Base-by-base conservation (phyloP, 2,888 invertebrate genomes). In the Ectobius pallidus region DNA sequence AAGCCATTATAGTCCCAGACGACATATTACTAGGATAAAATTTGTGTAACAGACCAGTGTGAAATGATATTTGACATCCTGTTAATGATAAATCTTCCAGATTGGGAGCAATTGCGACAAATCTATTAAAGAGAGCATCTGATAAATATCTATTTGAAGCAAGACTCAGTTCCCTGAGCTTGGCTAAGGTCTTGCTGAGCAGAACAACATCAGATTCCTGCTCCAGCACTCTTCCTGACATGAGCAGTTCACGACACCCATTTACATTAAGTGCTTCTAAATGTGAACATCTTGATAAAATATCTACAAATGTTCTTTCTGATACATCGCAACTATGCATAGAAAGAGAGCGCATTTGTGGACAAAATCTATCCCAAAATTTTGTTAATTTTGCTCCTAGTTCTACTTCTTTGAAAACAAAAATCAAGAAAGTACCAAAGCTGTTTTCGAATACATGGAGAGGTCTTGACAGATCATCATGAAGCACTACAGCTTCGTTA, bases 131-230 rank as follows among this genome's bases (percentile, higher is more conserved):
- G 14, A 91, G 84, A n/a, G 90, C 89, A 85, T 93, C 93, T 1
- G 92, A 91, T 44, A 93, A 83, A 80, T 92, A 92, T 76, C 91
- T 87, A 79, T 92, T 91, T 46, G 88, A 87, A 22, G 88, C 86
- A 71, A 93, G 81, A 71, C 88, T 89, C 27, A 93, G 82, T 69
- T 84, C 83, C 74, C 84, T 86, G 14, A 92, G 82, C 75, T 86
- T 85, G 72, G 85, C 83, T 22, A 88, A 83, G 67, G 83, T 85
- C 42, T 84, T 80, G 2, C 77, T 75, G 16, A 83, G 80, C 62
- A 83, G 78, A 46, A 86, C 82, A 1, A 87, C 84, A 76, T 91
- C 89, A 14, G 86, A 83, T 65, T 87, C 84, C 34, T 87, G 86
- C 78, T 90, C 90, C 49, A 92, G 80, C 49, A 92, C 83, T 16